Conservation (phyloP, 2,113 vertebrate genomes). For the Pomatorhinus ruficollis region DNA sequence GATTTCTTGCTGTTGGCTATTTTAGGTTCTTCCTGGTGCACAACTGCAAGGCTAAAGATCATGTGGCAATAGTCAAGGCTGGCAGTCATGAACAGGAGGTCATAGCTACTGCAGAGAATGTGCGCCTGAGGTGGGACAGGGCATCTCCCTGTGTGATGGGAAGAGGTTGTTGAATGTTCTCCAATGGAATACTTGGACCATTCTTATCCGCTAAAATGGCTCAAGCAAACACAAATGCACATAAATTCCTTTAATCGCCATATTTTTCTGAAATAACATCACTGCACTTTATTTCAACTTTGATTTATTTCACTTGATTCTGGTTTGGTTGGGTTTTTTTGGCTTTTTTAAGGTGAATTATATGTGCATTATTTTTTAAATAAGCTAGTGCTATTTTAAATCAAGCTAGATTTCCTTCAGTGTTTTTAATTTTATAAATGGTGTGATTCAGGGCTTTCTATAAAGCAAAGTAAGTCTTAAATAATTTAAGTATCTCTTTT, state of each 20-base stretch:
- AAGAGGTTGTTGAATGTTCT: background rate
- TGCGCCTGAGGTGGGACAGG: background rate
- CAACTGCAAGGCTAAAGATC: background rate
- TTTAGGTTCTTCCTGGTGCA: background rate
- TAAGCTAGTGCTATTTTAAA: constrained; percentile 10
- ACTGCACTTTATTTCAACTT: background rate
- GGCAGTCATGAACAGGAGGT: background rate
- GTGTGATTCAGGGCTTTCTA: background rate
- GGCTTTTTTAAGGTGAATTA: background rate
- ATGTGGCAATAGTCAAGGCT: background rate
- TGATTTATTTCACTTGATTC: background rate
- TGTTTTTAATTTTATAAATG: constrained; percentile 20
- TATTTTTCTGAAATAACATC: constrained; percentile 15
- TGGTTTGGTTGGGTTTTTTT: background rate
- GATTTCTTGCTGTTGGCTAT: background rate
- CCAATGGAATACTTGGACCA: background rate
- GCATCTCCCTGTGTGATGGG: background rate
- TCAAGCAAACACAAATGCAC: background rate
- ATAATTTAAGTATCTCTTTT: constrained; percentile 20
- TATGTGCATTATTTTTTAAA: constrained; percentile 4
- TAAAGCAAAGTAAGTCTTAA: constrained; percentile 19
- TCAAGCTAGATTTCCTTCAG: background rate
- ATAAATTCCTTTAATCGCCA: background rate
- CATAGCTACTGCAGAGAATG: background rate
- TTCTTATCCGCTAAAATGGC: background rate